Conservation (phyloP, 2,113 vertebrate species). For the Crotalus viridis region DNA sequence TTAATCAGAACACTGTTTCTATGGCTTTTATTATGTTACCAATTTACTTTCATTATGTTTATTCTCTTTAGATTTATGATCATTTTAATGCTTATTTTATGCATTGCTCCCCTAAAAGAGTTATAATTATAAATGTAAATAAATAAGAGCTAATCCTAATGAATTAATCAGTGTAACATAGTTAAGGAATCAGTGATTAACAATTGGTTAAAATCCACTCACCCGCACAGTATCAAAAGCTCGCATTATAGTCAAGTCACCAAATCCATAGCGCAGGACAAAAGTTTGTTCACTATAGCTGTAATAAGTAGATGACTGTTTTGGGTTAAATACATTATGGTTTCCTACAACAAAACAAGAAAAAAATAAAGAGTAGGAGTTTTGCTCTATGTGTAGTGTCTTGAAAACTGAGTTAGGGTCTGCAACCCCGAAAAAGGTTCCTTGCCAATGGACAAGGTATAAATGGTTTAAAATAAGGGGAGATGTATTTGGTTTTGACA, state of each 20-base stretch:
- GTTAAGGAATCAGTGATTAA: background rate
- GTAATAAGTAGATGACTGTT: slow-evolving; percentile 62
- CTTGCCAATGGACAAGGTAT: background rate
- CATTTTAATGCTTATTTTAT: background rate
- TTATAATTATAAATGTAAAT: background rate
- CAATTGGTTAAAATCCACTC: slow-evolving; percentile 15
- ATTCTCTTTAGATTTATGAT: background rate
- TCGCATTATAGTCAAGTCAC: slow-evolving; percentile 55
- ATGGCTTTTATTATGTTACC: background rate
- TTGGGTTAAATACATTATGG: slow-evolving; percentile 65
- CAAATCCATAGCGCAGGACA: slow-evolving; percentile 67
- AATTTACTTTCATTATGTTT: background rate
- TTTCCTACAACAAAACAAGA: slow-evolving; percentile 43
- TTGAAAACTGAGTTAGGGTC: background rate
- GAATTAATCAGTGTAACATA: background rate
- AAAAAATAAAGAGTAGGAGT: background rate
- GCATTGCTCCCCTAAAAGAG: background rate
- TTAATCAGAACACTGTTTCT: background rate
- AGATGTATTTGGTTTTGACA: background rate
- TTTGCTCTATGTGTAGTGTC: background rate
- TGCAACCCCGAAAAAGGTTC: background rate
- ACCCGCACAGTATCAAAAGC: slow-evolving; percentile 72
- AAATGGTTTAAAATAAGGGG: background rate
- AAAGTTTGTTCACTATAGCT: background rate
- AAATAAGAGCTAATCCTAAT: background rate